Conservation (phyloP, 1,140 invertebrate species). For the Leptonema lineaticorne region DNA sequence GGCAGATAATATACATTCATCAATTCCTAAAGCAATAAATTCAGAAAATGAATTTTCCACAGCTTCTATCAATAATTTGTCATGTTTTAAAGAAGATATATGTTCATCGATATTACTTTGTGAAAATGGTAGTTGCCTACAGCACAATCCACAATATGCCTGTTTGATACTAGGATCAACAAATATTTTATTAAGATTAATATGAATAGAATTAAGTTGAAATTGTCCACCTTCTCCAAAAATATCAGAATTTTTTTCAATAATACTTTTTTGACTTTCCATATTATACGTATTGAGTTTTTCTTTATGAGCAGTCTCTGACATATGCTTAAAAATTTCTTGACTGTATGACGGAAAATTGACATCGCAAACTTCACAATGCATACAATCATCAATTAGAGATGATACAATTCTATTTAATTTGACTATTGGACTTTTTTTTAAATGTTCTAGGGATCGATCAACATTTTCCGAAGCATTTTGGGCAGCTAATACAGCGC, state of each 20-base stretch:
- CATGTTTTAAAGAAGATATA: constrained; percentile 27
- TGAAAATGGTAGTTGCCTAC: constrained; percentile 29
- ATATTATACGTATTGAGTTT: constrained; percentile 28
- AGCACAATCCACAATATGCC: constrained; percentile 36
- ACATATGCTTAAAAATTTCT: constrained; percentile 23
- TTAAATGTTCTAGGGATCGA: constrained; percentile 10
- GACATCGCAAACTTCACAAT: constrained; percentile 30
- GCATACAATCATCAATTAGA: constrained; percentile 33
- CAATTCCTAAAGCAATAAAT: constrained; percentile 19
- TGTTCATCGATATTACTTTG: constrained; percentile 36
- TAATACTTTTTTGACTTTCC: constrained; percentile 23
- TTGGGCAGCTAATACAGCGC: not conserved
- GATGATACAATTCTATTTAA: constrained; percentile 23
- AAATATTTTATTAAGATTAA: constrained; percentile 36
- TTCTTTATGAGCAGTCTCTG: constrained; percentile 13
- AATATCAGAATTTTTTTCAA: constrained; percentile 31
- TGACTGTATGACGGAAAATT: constrained; percentile 14
- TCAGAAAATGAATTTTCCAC: constrained; percentile 11
- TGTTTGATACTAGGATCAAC: constrained; percentile 35
- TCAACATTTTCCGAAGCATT: not conserved
- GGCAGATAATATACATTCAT: constrained; percentile 8
- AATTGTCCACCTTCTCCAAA: constrained; percentile 28
- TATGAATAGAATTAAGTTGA: constrained; percentile 27
- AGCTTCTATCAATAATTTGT: constrained; percentile 27
- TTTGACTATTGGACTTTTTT: constrained; percentile 22